Conservation (phyloP, 1,140 invertebrate genomes). For the Hyles vespertilio region DNA sequence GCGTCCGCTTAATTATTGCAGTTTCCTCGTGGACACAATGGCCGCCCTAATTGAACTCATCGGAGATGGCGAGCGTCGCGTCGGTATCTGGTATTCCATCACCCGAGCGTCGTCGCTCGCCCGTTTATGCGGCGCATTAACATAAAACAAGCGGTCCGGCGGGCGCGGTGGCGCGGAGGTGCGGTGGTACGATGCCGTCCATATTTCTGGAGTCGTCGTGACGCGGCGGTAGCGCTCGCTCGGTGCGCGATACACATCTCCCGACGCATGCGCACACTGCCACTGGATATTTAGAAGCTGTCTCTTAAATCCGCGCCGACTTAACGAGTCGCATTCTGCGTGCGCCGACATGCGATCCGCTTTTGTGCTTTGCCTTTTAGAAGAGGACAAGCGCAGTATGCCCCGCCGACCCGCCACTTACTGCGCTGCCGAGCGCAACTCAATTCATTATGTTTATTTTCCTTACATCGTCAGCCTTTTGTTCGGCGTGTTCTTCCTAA, state of each 20-base stretch:
- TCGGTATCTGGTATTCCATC: conserved; percentile 57
- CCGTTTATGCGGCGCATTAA: conserved; percentile 58
- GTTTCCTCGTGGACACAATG: conserved; percentile 15
- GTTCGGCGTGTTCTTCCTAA: too few species aligned
- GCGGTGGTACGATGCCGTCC: conserved; percentile 29
- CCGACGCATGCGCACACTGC: conserved; percentile 59
- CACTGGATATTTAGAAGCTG: conserved; percentile 71
- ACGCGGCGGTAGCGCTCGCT: conserved; percentile 51
- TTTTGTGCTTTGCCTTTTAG: conserved; percentile 56
- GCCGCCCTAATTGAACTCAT: conserved; percentile 36
- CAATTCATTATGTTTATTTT: too few species aligned
- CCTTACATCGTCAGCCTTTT: too few species aligned
- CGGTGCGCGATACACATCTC: conserved; percentile 69
- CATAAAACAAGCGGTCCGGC: conserved; percentile 67
- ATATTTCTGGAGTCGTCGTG: conserved; percentile 71
- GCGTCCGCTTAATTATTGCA: conserved; percentile 9
- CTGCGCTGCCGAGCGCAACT: too few species aligned
- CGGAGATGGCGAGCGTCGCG: conserved; percentile 5
- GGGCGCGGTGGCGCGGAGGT: conserved; percentile 13
- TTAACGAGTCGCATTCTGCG: conserved; percentile 70
- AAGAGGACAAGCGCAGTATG: not conserved
- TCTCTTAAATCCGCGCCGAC: conserved; percentile 68
- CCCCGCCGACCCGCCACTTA: too few species aligned
- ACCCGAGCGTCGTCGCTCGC: conserved; percentile 29
- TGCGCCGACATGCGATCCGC: conserved; percentile 58